Percentiles rank a stretch among this genome's conserved stretches.
phyloP scores from a whole-genome alignment of 2,113 vertebrate genomes.

The Oenanthe melanoleuca region DNA sequence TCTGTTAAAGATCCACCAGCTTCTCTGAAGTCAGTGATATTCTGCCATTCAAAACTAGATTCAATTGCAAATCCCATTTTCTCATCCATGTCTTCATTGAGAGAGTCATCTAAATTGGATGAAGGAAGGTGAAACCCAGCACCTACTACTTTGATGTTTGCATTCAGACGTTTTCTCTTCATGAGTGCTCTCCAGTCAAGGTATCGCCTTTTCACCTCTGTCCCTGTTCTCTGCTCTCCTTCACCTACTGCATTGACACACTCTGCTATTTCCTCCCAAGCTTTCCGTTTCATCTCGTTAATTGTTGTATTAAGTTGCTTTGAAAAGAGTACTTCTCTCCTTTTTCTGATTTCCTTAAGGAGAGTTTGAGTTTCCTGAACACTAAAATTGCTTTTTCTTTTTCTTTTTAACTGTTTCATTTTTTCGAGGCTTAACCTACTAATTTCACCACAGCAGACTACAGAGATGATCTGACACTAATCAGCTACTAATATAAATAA shows the following conservation, averaged over 20 bases:
- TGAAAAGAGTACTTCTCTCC: constrained; percentile 90
- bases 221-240: constrained; percentile 89
- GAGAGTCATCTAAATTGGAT: constrained; percentile 85
- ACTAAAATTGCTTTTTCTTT: constrained; percentile 96
- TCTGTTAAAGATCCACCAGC: constrained; percentile 80
- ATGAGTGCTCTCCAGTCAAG: constrained; percentile 91
- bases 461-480: constrained; percentile 8
- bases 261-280: constrained; percentile 95
- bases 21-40: constrained; percentile 85
- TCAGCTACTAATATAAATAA: neutral
- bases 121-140: constrained; percentile 86
- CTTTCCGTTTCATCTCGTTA: constrained; percentile 93
- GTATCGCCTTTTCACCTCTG: constrained; percentile 91
- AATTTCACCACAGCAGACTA: constrained; percentile 38
- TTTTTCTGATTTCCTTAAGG: constrained; percentile 91
- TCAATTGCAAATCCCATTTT: constrained; percentile 89
- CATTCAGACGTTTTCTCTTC: constrained; percentile 89
- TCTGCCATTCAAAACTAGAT: constrained; percentile 88
- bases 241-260: constrained; percentile 91
- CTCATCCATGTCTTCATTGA: constrained; percentile 86
- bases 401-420: constrained; percentile 93
- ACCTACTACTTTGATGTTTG: constrained; percentile 85
- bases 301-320: constrained; percentile 96
- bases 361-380: constrained; percentile 94
- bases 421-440: constrained; percentile 69